phyloP scores from a whole-genome alignment of 2,888 invertebrate genomes.

The Acanthococcus lagerstroemiae region DNA sequence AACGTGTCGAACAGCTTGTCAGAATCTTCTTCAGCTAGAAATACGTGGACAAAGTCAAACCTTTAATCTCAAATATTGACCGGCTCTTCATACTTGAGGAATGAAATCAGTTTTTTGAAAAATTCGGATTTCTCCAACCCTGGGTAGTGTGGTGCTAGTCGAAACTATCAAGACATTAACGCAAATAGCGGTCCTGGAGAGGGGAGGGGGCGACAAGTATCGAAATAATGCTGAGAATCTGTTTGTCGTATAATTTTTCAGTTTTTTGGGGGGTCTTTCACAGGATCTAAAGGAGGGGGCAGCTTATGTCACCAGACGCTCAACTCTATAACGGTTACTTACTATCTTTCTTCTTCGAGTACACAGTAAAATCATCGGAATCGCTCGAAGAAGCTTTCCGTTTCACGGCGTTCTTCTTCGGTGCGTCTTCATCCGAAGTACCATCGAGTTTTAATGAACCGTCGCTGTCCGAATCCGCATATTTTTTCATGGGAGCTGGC shows the following conservation, averaged over 20 bases:
- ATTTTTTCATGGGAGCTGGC: neutral
- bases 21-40: neutral
- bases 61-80: neutral
- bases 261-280: no score
- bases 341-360: neutral
- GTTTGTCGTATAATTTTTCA: no score
- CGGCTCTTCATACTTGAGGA: neutral
- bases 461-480: neutral
- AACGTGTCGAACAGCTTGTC: slow-evolving; percentile 5
- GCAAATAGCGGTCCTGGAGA: no score
- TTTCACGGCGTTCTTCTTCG: neutral
- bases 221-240: no score
- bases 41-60: neutral
- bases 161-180: no score
- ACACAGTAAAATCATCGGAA: neutral
- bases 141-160: no score
- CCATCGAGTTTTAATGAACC: neutral
- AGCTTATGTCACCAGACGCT: no score
- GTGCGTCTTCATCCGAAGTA: neutral
- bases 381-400: neutral
- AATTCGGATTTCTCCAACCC: no score
- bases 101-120: neutral
- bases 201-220: no score
- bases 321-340: neutral
- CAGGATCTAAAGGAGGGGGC: no score